Evolutionary conservation across 1,140 invertebrate species (phyloP), one percentile per base, ranked within the genome.

Genomic region (Prorops nasuta): DNA sequence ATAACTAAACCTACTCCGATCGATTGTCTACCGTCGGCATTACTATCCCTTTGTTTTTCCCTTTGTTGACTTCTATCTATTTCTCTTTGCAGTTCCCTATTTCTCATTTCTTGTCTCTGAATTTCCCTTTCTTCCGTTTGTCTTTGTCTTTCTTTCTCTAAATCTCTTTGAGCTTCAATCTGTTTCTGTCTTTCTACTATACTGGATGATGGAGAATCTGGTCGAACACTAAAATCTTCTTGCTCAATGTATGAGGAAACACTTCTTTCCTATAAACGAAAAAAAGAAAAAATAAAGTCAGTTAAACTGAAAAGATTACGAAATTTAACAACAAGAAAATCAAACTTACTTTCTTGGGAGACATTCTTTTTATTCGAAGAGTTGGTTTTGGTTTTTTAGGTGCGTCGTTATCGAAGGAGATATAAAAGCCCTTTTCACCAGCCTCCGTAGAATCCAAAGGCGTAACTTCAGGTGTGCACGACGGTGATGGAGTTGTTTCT

Each of bases 311-410:
- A 22, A 16, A 8, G 16, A 36, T 28, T 24, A 17, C 12, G 21
- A 40, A 49, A 3, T 42, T 10, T 32, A 48, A 39, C 37, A 15
- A 31, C 28, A 15, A 18, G 2, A 28, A 32, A 38, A 34, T 32
- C 35, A n/a, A n/a, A n/a, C n/a, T 77, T 62, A 89, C 88, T 72
- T 90, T 90, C 60, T 87, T 89, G 0, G 88, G 88, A 18, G 88
- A 90, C n/a, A 76, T 77, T 45, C 84, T 82, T 74, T 91, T 92
- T 16, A 82, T 80, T 51, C 90, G 79, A 12, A 94, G 74, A 20
- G 91, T 89, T 1, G 93, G 92, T 77, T 95, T 95, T 1, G 91
- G 89, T 63, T 91, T 82, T 69, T 92, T 93, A 3, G 92, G 92
- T 49, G 84, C 84, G 35, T 91, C 87, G 66, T 90, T 86, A 66